Percentiles rank a stretch among this genome's conserved stretches.
These are phyloP conservation scores for Strix aluco DNA, from an alignment of 2,113 vertebrate genomes.

Conservation along the genomic window DNA sequence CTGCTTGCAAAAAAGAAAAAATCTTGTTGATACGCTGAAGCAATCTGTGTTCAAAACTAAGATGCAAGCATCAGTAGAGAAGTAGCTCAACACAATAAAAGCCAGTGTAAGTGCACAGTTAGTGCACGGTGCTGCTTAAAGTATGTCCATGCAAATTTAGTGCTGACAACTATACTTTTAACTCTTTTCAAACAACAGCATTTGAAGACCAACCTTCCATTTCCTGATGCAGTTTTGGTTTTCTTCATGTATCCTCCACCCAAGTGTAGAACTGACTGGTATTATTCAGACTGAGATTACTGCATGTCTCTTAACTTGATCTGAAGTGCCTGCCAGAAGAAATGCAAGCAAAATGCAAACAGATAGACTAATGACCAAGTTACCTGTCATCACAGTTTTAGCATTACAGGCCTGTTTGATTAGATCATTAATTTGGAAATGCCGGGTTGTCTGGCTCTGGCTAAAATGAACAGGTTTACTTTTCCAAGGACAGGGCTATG, in stretches of 20 bases:
- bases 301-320: neutral
- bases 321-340: neutral
- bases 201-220: neutral
- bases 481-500: neutral
- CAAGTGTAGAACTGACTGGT: neutral
- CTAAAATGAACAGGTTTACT: neutral
- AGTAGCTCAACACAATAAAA: neutral
- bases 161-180: neutral
- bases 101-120: neutral
- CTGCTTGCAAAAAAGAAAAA: neutral
- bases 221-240: neutral
- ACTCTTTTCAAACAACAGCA: neutral
- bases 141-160: neutral
- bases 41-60: neutral
- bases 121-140: neutral
- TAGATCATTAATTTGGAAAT: conserved; percentile 14
- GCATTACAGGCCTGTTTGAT: neutral
- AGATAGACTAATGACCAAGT: neutral
- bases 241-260: neutral
- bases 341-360: neutral
- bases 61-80: neutral
- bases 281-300: neutral
- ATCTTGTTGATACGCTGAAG: neutral
- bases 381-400: neutral
- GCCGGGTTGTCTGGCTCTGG: neutral